These are phyloP conservation scores for Scaptomyza polygonia DNA, from an alignment of 2,888 invertebrate genomes.

Conservation along the genomic window DNA sequence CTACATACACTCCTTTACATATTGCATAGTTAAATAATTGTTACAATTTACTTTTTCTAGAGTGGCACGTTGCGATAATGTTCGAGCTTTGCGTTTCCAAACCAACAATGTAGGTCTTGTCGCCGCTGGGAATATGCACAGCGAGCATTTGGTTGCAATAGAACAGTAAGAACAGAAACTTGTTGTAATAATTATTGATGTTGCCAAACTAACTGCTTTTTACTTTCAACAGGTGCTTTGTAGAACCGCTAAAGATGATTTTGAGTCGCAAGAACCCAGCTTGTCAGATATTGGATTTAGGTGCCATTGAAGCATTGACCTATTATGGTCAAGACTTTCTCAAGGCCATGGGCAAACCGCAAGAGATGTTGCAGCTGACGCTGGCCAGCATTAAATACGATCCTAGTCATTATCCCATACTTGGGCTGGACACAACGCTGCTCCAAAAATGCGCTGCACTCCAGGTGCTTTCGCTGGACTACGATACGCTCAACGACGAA, in stretches of 20 bases:
- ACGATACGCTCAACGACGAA: conserved; percentile 83
- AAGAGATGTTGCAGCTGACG: conserved; percentile 87
- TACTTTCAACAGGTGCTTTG: conserved; percentile 73
- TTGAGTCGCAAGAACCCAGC: conserved; percentile 81
- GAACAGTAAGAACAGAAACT: conserved; percentile 77
- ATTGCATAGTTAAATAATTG: not conserved
- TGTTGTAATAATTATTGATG: too few relatives aligned
- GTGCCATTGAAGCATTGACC: conserved; percentile 83
- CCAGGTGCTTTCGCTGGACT: conserved; percentile 85
- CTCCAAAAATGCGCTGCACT: conserved; percentile 87
- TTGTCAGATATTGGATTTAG: conserved; percentile 82
- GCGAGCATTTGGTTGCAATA: conserved; percentile 81
- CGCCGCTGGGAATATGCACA: conserved; percentile 79
- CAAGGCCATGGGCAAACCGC: conserved; percentile 84
- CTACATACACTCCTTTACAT: conserved; percentile 5
- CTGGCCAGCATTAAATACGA: conserved; percentile 90
- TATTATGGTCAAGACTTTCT: conserved; percentile 83
- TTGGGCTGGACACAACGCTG: conserved; percentile 85
- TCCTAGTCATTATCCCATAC: conserved; percentile 88
- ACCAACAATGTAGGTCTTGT: conserved; percentile 82
- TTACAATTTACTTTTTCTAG: conserved; percentile 47
- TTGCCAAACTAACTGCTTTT: not conserved
- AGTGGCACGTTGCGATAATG: conserved; percentile 82
- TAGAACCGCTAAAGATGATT: conserved; percentile 83
- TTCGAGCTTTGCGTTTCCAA: conserved; percentile 82